Conservation (phyloP, 35 echinoderm and acorn worm species). For the Hemicentrotus pulcherrimus region DNA sequence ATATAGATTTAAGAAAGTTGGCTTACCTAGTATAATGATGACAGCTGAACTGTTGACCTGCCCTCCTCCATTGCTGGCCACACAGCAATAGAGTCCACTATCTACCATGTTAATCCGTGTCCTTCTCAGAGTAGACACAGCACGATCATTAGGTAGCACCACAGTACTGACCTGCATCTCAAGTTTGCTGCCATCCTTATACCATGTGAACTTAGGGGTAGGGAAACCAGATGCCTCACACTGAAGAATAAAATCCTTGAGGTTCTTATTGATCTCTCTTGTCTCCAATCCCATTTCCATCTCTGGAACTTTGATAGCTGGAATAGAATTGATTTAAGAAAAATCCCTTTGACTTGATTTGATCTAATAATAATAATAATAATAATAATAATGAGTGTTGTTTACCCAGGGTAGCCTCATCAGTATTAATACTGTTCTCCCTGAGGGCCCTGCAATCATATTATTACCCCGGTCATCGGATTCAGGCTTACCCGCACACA, state of each 20-base stretch:
- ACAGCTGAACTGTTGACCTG: conserved; percentile 44
- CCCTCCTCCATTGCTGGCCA: conserved; percentile 59
- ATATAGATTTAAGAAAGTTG: not conserved
- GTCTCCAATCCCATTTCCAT: not conserved
- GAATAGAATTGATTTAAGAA: not conserved
- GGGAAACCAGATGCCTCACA: conserved; percentile 71
- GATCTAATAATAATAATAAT: too few species aligned
- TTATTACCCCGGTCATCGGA: too few species aligned
- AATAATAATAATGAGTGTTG: too few species aligned
- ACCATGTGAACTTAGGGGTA: conserved; percentile 61
- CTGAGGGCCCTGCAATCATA: too few species aligned
- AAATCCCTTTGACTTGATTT: not conserved
- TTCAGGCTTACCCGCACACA: too few species aligned
- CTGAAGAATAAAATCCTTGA: not conserved
- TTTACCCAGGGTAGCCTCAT: too few species aligned
- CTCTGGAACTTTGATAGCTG: conserved; percentile 61
- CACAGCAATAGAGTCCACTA: conserved; percentile 60
- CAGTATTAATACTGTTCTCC: too few species aligned
- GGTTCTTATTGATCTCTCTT: conserved; percentile 49
- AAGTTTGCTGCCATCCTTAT: conserved; percentile 59
- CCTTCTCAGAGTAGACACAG: conserved; percentile 41
- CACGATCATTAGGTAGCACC: not conserved
- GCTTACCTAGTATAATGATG: conserved; percentile 65
- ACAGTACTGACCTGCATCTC: not conserved
- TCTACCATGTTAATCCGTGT: conserved; percentile 63